Base-by-base conservation (phyloP, 1,140 invertebrate species). In the Drosophila bocki region DNA sequence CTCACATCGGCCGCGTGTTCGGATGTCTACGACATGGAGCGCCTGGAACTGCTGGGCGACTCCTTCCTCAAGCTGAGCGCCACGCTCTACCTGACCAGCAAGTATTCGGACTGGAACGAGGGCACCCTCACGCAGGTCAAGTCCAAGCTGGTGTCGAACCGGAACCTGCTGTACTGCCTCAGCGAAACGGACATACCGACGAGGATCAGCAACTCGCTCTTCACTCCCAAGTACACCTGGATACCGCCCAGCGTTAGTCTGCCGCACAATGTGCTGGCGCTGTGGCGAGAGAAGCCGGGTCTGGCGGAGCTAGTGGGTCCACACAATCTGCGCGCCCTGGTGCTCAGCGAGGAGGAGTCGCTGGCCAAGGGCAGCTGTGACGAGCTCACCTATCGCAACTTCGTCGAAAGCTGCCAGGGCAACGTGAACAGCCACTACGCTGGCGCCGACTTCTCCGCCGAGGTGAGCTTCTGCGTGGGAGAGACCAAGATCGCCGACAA, bases 41-140 rank as follows among this genome's bases (percentile, higher is more conserved):
- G 97, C 6, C 92, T 96, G 6, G 98, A 99, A 93, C 96, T 96
- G 0, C 94, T 99, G 17, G 98, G 98, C 0, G 98, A 99, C 93
- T 96, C 97, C 1, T 98, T 98, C 87, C 93, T 99, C 1, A 99
- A 99, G 93, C 96, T 97, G 77, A 95, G 95, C 5, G 93, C 95
- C 12, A 96, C 96, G 9, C 87, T 97, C 0, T 97, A 95, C 85
- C 91, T 98, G 12, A 96, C 95, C 82, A 94, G 95, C 69, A 94
- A 94, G 53, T 97, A 95, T 93, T 94, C 95, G 0, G 91, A 92
- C 0, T 95, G 95, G 62, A 94, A 95, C 71, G 98, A 99, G 93
- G 97, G 98, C 0, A 94, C 94, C 63, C 93, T 98, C 1, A 97
- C 97, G 0, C 92, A 94, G 54, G 91, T 98, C 1, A 97, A 98